Conservation (phyloP, 2,888 invertebrate genomes). For the Caenorhabditis sulstoni region DNA sequence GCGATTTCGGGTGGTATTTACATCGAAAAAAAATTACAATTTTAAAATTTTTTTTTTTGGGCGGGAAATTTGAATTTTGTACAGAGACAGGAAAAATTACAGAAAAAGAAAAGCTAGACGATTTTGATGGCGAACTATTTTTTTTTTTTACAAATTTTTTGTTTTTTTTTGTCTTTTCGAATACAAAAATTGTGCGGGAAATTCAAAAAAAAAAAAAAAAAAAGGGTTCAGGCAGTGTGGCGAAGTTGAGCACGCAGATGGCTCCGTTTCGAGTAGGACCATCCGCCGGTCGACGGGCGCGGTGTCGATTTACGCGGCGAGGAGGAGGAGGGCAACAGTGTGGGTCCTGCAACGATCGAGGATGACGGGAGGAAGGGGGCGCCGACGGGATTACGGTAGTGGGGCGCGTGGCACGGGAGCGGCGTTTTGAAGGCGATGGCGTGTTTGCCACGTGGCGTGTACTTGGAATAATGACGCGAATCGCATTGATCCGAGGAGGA, state of each 20-base stretch:
- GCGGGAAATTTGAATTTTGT: too few species aligned
- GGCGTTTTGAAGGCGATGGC: slow-evolving; percentile 40
- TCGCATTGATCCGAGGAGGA: slow-evolving; percentile 42
- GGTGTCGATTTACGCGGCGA: slow-evolving; percentile 23
- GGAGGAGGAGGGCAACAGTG: too few species aligned
- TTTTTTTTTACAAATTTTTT: slow-evolving; percentile 1
- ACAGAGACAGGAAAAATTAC: too few species aligned
- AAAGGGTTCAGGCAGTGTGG: slow-evolving; percentile 18
- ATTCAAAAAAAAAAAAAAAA: too few species aligned
- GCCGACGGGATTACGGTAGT: slow-evolving; percentile 1
- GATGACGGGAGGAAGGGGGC: too few species aligned
- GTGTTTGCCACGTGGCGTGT: slow-evolving; percentile 23
- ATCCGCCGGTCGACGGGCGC: slow-evolving; percentile 11
- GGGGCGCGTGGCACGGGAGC: slow-evolving; percentile 32
- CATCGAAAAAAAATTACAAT: too few species aligned
- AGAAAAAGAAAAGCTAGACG: too few species aligned
- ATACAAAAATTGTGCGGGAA: too few species aligned
- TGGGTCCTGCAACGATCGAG: slow-evolving; percentile 24
- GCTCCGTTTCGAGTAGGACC: slow-evolving; percentile 16
- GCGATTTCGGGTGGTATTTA: too few species aligned
- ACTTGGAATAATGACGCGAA: slow-evolving; percentile 31
- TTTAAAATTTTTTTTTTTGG: too few species aligned
- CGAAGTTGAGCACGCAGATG: slow-evolving; percentile 37
- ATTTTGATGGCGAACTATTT: background rate
- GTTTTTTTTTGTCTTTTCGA: background rate